Conservation (phyloP, 2,113 vertebrate species). For the Boleophthalmus pectinirostris region DNA sequence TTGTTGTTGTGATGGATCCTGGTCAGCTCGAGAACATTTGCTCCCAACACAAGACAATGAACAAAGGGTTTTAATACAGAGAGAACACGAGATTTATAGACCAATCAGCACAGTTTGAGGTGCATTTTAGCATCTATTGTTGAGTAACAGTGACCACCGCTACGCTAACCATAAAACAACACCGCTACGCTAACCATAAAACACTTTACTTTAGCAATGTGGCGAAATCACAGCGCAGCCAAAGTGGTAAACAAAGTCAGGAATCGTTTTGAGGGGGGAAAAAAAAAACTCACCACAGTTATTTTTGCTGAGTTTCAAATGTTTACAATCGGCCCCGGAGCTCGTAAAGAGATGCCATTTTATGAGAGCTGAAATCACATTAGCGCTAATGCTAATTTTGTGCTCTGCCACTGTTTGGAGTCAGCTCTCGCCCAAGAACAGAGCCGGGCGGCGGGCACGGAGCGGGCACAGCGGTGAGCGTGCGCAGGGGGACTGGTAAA, state of each 20-base stretch:
- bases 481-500: neutral
- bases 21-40: slow-evolving; percentile 9
- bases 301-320: slow-evolving; percentile 47
- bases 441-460: slow-evolving; percentile 19
- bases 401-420: slow-evolving; percentile 33
- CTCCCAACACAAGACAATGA: slow-evolving; percentile 49
- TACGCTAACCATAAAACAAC: slow-evolving; percentile 3
- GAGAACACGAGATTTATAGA: slow-evolving; percentile 64
- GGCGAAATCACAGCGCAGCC: neutral
- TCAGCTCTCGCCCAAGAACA: slow-evolving; percentile 18
- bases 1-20: neutral
- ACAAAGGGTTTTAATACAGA: slow-evolving; percentile 58
- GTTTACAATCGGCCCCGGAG: slow-evolving; percentile 52
- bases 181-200: slow-evolving; percentile 25
- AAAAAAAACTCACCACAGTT: slow-evolving; percentile 13
- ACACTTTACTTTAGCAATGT: neutral
- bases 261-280: neutral
- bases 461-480: slow-evolving; percentile 2
- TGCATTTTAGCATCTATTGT: slow-evolving; percentile 64
- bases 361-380: slow-evolving; percentile 52
- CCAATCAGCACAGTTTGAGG: slow-evolving; percentile 70
- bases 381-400: slow-evolving; percentile 61
- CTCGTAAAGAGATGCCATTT: slow-evolving; percentile 51
- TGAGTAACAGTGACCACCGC: slow-evolving; percentile 65
- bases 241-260: slow-evolving; percentile 8